These are phyloP conservation scores for Leptinotarsa defecta DNA, from an alignment of 1,140 invertebrate species.

Conservation along the genomic window DNA sequence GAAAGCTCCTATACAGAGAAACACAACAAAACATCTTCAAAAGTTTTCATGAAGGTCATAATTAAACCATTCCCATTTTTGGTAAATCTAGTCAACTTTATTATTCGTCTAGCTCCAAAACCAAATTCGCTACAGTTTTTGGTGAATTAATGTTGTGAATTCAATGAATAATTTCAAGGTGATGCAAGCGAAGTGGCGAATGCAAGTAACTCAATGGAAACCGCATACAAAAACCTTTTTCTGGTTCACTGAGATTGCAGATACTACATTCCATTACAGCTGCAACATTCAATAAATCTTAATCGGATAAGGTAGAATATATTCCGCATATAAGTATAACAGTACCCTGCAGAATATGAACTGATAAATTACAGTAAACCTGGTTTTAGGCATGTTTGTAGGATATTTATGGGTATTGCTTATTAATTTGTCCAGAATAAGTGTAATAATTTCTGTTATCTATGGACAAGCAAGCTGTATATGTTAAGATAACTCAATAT, in stretches of 20 bases:
- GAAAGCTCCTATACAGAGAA: no score
- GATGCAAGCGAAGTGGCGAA: no score
- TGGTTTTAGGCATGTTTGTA: background rate
- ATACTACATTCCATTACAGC: no score
- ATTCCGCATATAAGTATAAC: background rate
- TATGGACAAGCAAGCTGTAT: background rate
- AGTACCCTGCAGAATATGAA: slow-evolving; percentile 5
- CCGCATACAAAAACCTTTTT: background rate
- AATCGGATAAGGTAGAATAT: background rate
- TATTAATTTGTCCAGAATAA: background rate
- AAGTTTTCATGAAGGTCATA: no score
- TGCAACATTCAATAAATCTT: background rate
- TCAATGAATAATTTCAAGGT: no score
- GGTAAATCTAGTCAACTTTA: no score
- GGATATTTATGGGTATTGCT: slow-evolving; percentile 1
- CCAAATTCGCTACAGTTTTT: no score
- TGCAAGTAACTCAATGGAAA: background rate
- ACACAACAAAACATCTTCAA: no score
- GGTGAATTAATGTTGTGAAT: no score
- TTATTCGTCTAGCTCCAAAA: no score
- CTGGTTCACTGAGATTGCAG: background rate
- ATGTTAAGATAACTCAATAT: slow-evolving; percentile 1
- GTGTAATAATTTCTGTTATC: slow-evolving; percentile 1
- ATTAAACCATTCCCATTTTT: no score
- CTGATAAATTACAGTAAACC: background rate